Evolutionary conservation across 2,797 vertebrate species (phyloP).

Genomic region (Sebastes taczanowskii): DNA sequence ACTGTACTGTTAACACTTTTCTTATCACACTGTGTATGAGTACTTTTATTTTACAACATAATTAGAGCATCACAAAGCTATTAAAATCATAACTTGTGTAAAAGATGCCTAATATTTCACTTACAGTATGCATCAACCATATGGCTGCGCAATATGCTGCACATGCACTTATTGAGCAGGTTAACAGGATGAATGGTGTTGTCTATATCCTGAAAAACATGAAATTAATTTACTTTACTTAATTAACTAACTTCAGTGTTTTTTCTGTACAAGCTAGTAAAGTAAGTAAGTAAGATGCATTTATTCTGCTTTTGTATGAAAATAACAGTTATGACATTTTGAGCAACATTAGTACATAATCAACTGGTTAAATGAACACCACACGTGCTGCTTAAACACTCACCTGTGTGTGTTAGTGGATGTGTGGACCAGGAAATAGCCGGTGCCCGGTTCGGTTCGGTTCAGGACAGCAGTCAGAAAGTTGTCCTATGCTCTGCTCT

Average conservation of each 20-base stretch:
- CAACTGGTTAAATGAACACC: accelerated
- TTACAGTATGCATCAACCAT: too few relatives aligned
- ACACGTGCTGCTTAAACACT: not conserved
- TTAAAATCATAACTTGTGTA: accelerated
- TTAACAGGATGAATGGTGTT: not conserved
- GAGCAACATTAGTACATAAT: not conserved
- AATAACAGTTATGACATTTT: not conserved
- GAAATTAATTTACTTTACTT: not conserved
- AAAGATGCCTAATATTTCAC: not conserved
- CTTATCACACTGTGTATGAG: not conserved
- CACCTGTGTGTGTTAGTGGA: conserved; percentile 28
- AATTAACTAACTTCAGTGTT: too few relatives aligned
- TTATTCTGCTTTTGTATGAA: not conserved
- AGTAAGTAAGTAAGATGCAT: not conserved
- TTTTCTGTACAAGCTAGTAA: not conserved
- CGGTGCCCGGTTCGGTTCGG: conserved; percentile 9
- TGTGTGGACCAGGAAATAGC: conserved; percentile 34
- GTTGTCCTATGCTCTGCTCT: not conserved
- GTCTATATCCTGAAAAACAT: not conserved
- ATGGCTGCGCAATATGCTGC: not conserved
- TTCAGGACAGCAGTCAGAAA: not conserved
- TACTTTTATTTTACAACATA: not conserved
- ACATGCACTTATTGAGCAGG: too few relatives aligned
- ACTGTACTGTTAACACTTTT: not conserved
- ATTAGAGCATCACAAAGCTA: too few relatives aligned